Evolutionary conservation across 2,888 invertebrate species (phyloP).

Genomic region (Exocentrus adspersus): DNA sequence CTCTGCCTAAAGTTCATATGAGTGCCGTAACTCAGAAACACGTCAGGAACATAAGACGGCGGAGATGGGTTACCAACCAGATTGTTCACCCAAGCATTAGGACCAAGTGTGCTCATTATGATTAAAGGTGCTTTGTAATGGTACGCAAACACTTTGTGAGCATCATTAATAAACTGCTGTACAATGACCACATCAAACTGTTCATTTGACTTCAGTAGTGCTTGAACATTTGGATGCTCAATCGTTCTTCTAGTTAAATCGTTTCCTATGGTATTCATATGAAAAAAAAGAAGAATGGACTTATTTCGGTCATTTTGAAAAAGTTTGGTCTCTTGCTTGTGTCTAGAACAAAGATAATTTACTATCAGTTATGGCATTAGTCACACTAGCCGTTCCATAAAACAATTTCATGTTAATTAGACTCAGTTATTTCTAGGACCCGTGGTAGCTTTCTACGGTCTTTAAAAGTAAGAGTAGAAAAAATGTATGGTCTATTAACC

Average conservation of each 20-base stretch:
- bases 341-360: too few relatives aligned
- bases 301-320: neutral
- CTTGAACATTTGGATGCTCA: constrained; percentile 51
- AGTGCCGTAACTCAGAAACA: constrained; percentile 55
- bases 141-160: constrained; percentile 59
- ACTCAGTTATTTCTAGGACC: too few relatives aligned
- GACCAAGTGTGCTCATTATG: constrained; percentile 62
- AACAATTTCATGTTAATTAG: too few relatives aligned
- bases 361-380: too few relatives aligned
- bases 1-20: constrained; percentile 67
- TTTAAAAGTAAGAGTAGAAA: too few relatives aligned
- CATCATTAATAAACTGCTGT: constrained; percentile 66
- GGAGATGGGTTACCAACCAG: constrained; percentile 18
- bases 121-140: constrained; percentile 59
- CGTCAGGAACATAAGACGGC: constrained; percentile 36
- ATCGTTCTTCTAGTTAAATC: constrained; percentile 59
- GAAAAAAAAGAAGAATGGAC: constrained; percentile 7
- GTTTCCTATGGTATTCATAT: constrained; percentile 30
- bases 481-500: too few relatives aligned
- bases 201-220: constrained; percentile 32
- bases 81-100: constrained; percentile 58
- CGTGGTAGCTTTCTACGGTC: too few relatives aligned
- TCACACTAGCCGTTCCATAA: too few relatives aligned
- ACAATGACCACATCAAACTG: constrained; percentile 61
- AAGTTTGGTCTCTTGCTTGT: neutral